phyloP scores from a whole-genome alignment of 2,113 vertebrate species.

The Sinosuthora webbiana region DNA sequence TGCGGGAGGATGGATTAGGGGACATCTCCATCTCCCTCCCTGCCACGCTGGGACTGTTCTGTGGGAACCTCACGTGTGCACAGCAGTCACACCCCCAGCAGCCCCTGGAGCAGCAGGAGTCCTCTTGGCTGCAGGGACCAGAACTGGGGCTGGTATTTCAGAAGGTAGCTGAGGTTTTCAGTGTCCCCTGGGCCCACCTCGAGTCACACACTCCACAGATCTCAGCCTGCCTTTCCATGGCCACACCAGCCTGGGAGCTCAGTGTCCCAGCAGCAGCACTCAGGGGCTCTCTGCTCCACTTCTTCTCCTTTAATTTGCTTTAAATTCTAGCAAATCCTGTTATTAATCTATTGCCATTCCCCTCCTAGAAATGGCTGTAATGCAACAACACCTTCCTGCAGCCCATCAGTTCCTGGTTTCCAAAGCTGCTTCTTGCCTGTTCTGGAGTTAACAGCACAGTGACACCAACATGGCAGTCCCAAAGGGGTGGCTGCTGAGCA shows the following conservation, averaged over 20 bases:
- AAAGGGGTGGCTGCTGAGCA: neutral
- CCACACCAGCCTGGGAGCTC: neutral
- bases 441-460: neutral
- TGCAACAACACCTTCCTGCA: neutral
- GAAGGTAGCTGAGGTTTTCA: neutral
- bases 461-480: neutral
- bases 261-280: neutral
- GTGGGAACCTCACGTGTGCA: neutral
- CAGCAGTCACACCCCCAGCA: neutral
- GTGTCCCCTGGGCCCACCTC: neutral
- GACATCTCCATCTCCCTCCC: neutral
- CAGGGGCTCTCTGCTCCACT: neutral
- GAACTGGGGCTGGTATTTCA: neutral
- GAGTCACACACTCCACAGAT: neutral
- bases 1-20: neutral
- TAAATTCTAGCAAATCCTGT: neutral
- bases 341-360: neutral
- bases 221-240: neutral
- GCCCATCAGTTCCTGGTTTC: neutral
- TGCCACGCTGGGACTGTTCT: neutral
- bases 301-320: neutral
- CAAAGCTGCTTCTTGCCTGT: neutral
- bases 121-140: accelerated
- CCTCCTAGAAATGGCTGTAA: neutral
- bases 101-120: neutral